Evolutionary conservation across 2,113 vertebrate species (phyloP).

Genomic region (Phrynocephalus versicolor): DNA sequence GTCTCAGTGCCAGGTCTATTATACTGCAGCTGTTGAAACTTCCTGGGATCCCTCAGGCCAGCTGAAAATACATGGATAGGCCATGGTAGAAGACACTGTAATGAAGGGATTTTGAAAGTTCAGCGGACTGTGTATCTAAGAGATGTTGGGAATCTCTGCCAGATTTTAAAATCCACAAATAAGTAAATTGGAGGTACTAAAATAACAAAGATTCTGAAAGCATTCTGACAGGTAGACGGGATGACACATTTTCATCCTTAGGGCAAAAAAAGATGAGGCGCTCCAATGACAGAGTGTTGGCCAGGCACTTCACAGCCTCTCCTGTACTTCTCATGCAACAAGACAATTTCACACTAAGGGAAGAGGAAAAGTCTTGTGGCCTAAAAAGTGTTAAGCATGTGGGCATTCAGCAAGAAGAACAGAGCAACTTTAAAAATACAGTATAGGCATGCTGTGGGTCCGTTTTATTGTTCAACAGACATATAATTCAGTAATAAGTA

Average conservation of each 20-base stretch:
- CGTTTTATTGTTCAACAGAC: too few relatives aligned
- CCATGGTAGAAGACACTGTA: neutral
- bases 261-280: neutral
- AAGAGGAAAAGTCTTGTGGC: neutral
- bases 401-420: neutral
- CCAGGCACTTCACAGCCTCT: neutral
- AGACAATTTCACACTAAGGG: neutral
- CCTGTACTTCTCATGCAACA: neutral
- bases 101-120: neutral
- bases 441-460: too few relatives aligned
- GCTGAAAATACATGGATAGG: neutral
- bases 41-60: too few relatives aligned
- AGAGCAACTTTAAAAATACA: neutral
- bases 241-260: too few relatives aligned
- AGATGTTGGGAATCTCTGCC: neutral
- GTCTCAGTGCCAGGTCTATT: too few relatives aligned
- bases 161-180: neutral
- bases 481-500: too few relatives aligned
- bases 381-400: neutral
- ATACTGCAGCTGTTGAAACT: neutral
- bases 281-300: too few relatives aligned
- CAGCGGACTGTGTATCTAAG: neutral
- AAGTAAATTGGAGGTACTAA: neutral
- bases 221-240: too few relatives aligned
- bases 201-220: neutral